These are phyloP conservation scores for Cyprinodon variegatus DNA, from an alignment of 2,113 vertebrate species.

Conservation along the genomic window DNA sequence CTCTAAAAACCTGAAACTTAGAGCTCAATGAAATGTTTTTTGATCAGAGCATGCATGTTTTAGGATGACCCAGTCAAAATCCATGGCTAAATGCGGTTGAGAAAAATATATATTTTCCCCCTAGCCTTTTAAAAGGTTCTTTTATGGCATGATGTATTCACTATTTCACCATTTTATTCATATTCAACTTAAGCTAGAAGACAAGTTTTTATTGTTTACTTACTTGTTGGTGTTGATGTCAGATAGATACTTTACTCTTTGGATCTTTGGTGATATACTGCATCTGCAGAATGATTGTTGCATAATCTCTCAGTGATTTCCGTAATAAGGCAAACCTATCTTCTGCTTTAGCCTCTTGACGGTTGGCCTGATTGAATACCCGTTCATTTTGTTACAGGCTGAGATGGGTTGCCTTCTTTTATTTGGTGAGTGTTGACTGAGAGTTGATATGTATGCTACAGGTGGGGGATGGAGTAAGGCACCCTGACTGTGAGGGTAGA, in stretches of 20 bases:
- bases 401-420: slow-evolving; percentile 68
- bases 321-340: slow-evolving; percentile 54
- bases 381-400: slow-evolving; percentile 28
- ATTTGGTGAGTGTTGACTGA: slow-evolving; percentile 70
- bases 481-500: slow-evolving; percentile 32
- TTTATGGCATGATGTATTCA: no score
- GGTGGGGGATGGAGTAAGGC: slow-evolving; percentile 62
- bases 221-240: slow-evolving; percentile 7
- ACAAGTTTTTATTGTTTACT: slow-evolving; percentile 18
- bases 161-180: no score
- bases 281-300: slow-evolving; percentile 26
- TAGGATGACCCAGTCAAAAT: no score
- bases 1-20: no score
- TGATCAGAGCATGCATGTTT: no score
- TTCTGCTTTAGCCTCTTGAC: slow-evolving; percentile 43
- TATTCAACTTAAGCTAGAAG: background rate
- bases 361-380: slow-evolving; percentile 60
- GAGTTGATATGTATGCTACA: slow-evolving; percentile 60
- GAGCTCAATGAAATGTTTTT: no score
- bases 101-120: no score
- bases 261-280: slow-evolving; percentile 29
- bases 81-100: no score
- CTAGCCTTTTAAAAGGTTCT: no score
- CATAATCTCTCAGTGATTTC: slow-evolving; percentile 50
- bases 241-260: slow-evolving; percentile 31